Base-by-base conservation (phyloP, 2,888 invertebrate genomes). In the Conistra vaccinii region DNA sequence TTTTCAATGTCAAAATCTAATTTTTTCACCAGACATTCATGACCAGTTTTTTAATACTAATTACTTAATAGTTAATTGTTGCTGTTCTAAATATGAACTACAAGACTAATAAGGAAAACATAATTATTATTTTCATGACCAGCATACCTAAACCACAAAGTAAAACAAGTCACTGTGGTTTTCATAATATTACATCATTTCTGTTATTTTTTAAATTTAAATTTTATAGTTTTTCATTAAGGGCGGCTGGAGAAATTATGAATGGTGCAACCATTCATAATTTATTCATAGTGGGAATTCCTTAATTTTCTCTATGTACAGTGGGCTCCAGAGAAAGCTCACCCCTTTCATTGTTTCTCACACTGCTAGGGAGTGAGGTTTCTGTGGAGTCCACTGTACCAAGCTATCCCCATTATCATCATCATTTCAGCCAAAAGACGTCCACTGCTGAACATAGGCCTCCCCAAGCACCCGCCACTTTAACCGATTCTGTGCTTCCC, bases 161-260 rank as follows among this genome's bases (percentile, higher is more conserved):
- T n/a, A 32, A n/a, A 12, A 45, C 10, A 26, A 23, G 26, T n/a
- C 2, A 35, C n/a, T 55, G n/a, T 51, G 39, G n/a, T 55, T 79
- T 45, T n/a, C 1, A 9, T 26, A 42, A 53, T 60, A 35, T 39
- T 55, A 53, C 35, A 61, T 71, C 0, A 72, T 62, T 76, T 17
- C 2, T 32, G 32, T 42, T 26, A 2, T 58, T 51, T 42, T 14
- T 17, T 39, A 14, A 14, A 32, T 32, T 32, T 12, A 12, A 2
- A 20, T 23, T 2, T 6, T 53, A 12, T 2, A 26, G 26, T 32
- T 55, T 42, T 70, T 42, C 7, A 20, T 2, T 53, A 29, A 4
- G 3, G 2, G 7, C 2, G 9, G n/a, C n/a, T n/a, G n/a, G n/a
- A n/a, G n/a, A n/a, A n/a, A n/a, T n/a, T n/a, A n/a, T n/a, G n/a